Percentiles rank a stretch among this genome's conserved stretches.
These are phyloP conservation scores for Choloepus hoffmanni DNA, from an alignment of 2,113 vertebrate genomes.

Conservation along the genomic window DNA sequence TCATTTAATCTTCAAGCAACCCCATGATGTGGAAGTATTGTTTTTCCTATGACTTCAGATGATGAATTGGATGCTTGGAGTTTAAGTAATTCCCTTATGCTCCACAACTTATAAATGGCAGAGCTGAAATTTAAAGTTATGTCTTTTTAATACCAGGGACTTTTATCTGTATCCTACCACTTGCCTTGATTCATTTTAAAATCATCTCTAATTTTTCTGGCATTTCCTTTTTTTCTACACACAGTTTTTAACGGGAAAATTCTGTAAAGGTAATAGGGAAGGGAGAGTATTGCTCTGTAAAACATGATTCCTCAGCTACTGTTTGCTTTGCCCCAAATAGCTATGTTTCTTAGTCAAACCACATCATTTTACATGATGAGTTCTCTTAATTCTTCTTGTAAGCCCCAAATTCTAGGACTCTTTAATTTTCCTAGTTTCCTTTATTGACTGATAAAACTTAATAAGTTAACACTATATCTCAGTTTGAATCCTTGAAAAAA, in stretches of 20 bases:
- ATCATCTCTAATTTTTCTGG: neutral
- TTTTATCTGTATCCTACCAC: neutral
- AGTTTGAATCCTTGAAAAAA: neutral
- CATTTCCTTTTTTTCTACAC: neutral
- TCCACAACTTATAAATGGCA: neutral
- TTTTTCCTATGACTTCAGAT: neutral
- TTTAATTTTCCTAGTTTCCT: neutral
- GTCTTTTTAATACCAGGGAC: neutral
- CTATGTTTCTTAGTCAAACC: neutral
- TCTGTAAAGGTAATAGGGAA: neutral
- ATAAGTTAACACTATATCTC: neutral
- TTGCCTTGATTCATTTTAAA: neutral
- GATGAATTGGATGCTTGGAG: neutral
- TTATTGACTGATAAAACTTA: neutral
- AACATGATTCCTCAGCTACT: neutral
- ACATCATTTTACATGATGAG: neutral
- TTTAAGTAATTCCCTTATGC: neutral
- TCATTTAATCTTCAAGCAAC: neutral
- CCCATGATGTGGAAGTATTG: neutral
- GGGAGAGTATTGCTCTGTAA: fast-evolving
- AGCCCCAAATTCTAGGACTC: neutral
- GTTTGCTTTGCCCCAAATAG: neutral
- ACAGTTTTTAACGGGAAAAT: neutral
- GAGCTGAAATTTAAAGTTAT: neutral
- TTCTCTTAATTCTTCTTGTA: neutral